These are phyloP conservation scores for Drosophila putrida DNA, from an alignment of 2,888 invertebrate species.

Conservation along the genomic window DNA sequence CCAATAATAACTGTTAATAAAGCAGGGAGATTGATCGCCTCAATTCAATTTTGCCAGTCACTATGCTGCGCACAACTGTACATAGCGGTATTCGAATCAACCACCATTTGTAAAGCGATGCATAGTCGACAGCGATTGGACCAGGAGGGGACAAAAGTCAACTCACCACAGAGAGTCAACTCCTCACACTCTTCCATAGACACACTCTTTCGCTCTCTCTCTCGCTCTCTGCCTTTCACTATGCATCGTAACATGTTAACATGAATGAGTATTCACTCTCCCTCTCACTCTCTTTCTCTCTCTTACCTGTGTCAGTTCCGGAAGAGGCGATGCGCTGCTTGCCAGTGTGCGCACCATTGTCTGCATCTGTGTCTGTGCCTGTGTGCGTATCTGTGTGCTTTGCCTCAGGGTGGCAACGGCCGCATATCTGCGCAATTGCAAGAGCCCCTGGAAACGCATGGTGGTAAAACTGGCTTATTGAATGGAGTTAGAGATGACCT, in stretches of 20 bases:
- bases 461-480: constrained; percentile 4
- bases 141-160: constrained; percentile 17
- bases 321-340: constrained; percentile 65
- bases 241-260: constrained; percentile 9
- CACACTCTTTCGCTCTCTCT: constrained; percentile 15
- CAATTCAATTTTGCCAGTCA: not conserved
- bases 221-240: constrained; percentile 2
- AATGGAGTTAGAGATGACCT: not conserved
- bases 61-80: constrained; percentile 30
- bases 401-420: constrained; percentile 51
- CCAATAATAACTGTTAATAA: too few species aligned
- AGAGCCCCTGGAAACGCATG: constrained; percentile 67
- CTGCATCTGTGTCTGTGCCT: constrained; percentile 14
- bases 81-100: constrained; percentile 19
- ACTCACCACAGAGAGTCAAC: constrained; percentile 38
- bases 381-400: constrained; percentile 26
- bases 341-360: constrained; percentile 60
- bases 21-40: too few species aligned
- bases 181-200: constrained; percentile 6
- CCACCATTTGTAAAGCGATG: constrained; percentile 60
- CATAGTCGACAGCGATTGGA: constrained; percentile 43
- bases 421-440: constrained; percentile 67
- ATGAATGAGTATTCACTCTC: too few species aligned
- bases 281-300: not conserved
- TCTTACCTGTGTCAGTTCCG: constrained; percentile 71